Conservation (phyloP, 2,888 invertebrate species). For the Linnaemya vulpina region DNA sequence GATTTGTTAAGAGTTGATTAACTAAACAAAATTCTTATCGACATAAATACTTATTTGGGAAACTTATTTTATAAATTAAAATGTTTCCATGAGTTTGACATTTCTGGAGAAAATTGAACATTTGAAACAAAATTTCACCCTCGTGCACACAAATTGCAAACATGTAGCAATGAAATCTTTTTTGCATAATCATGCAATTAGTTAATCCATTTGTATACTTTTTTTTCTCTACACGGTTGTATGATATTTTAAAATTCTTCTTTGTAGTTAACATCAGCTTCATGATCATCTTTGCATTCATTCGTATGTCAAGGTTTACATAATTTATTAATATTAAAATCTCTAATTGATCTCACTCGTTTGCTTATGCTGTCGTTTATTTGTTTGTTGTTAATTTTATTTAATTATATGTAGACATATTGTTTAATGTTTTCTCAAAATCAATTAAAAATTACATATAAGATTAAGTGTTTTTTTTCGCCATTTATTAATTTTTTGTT, state of each 20-base stretch:
- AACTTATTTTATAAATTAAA: no score
- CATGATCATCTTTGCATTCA: constrained; percentile 2
- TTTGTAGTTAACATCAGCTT: constrained; percentile 39
- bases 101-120: no score
- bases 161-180: no score
- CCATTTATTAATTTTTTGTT: no score
- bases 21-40: no score
- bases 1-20: no score
- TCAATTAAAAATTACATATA: constrained; percentile 61
- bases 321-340: constrained; percentile 46
- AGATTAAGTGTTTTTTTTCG: not conserved
- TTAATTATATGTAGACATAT: constrained; percentile 59
- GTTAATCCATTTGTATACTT: not conserved
- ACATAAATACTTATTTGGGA: no score
- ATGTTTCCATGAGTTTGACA: no score
- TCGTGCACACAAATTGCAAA: not conserved
- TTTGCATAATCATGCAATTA: no score
- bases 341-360: constrained; percentile 26
- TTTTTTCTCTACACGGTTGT: not conserved
- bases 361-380: constrained; percentile 34
- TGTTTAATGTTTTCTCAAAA: constrained; percentile 62
- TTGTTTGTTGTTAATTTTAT: constrained; percentile 37
- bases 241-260: constrained; percentile 8
- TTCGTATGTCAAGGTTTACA: constrained; percentile 69
- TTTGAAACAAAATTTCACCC: no score